Base-by-base conservation (phyloP, 1,140 invertebrate genomes). In the Nasonia longicornis region DNA sequence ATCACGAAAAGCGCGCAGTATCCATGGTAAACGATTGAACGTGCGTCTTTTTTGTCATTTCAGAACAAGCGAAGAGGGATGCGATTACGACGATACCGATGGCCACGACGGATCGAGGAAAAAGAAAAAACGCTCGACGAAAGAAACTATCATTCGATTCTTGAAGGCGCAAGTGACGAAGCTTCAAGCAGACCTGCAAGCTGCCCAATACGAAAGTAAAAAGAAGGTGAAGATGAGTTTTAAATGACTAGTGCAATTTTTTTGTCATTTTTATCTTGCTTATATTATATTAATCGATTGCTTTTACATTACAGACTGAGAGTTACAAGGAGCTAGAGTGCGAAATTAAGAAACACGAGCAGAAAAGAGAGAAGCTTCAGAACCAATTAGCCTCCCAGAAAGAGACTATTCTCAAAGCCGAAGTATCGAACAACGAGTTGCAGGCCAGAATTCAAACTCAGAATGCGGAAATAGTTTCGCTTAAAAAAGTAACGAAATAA, bases 111-210 rank as follows among this genome's bases (percentile, higher is more conserved):
- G 4, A 2, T 52, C 69, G 3, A 20, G 29, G 14, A 48, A 14
- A 52, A 80, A 52, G 16, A 80, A 75, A 75, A 81, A 63, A 38
- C 71, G 66, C 1, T 52, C 58, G 16, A 84, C 84, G 76, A 87
- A 81, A n/a, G 87, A 89, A 69, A 83, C 86, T 7, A 86, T 89
- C 48, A 84, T 87, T 67, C 84, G 87, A 70, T 89, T 89, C 83
- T 87, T 91, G 2, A 88, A 89, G 84, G 82, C 88, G 7, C 92
- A 92, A 86, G 86, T 92, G 75, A 89, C 89, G 82, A 86, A 89
- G 58, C 78, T 91, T 38, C 86, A 90, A 75, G 84, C 86, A n/a
- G 90, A 92, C 72, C 71, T 90, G 8, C 84, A 89, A 72, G 83
- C 84, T 16, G 75, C 90, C 38, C 89, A 91, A 83, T 58, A 74